A percentile compares a stretch with the other conserved stretches of the same genome.
These are phyloP conservation scores for Unio pictorum DNA, from an alignment of 2,888 invertebrate genomes.

Conservation along the genomic window DNA sequence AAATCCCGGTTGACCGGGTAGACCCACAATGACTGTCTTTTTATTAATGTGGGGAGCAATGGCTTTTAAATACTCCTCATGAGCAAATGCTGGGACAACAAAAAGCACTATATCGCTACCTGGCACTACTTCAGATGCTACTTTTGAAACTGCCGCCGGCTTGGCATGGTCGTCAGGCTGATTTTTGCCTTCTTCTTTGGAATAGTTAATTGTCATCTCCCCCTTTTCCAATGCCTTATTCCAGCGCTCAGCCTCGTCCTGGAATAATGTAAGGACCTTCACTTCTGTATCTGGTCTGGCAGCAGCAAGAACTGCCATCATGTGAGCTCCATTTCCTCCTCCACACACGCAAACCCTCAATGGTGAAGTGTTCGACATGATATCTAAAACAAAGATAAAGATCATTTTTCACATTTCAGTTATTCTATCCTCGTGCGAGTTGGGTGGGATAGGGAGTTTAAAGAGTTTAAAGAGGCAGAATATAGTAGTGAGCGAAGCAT, in stretches of 20 bases:
- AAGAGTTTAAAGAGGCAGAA: no score
- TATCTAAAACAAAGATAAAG: neutral
- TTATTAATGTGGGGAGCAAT: conserved; percentile 48
- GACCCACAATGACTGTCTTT: conserved; percentile 51
- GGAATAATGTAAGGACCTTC: conserved; percentile 46
- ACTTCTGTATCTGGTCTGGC: conserved; percentile 46
- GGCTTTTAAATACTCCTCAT: conserved; percentile 52
- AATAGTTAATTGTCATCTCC: conserved; percentile 29
- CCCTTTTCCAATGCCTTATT: conserved; percentile 31
- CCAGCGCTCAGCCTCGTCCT: conserved; percentile 57
- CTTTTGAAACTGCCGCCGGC: conserved; percentile 42
- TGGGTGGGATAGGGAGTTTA: no score
- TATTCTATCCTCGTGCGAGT: no score
- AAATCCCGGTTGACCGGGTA: conserved; percentile 62
- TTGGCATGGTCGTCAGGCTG: conserved; percentile 10
- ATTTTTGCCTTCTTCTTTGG: conserved; percentile 26
- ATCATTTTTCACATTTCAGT: no score
- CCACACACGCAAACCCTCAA: conserved; percentile 52
- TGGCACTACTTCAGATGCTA: conserved; percentile 43
- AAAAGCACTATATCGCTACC: conserved; percentile 54
- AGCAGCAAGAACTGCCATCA: conserved; percentile 51
- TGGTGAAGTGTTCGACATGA: conserved; percentile 14
- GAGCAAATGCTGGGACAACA: conserved; percentile 54
- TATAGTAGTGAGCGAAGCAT: no score
- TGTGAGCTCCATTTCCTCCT: conserved; percentile 59